These are phyloP conservation scores for Tylochromis polylepis DNA, from an alignment of 2,113 vertebrate genomes.

Conservation along the genomic window DNA sequence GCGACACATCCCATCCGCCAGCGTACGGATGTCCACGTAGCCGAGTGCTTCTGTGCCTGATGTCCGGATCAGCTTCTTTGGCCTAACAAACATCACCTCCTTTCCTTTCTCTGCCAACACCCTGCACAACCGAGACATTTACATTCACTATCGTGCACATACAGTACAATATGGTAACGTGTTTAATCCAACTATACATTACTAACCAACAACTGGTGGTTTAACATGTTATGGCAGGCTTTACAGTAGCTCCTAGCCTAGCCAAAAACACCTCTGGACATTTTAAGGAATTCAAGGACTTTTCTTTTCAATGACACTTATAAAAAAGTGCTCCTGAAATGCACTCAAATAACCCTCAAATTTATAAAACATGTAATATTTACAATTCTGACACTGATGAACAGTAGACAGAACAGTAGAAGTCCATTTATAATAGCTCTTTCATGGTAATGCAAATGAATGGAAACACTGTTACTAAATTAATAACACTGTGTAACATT, in stretches of 20 bases:
- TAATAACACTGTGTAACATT: background rate
- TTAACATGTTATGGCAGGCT: background rate
- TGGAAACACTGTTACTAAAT: background rate
- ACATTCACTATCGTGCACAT: background rate
- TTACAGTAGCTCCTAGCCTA: background rate
- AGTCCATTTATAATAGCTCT: background rate
- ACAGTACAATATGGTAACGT: background rate
- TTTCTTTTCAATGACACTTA: background rate
- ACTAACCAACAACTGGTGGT: background rate
- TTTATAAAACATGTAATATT: background rate
- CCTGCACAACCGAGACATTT: conserved; percentile 49
- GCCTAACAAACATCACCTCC: conserved; percentile 80
- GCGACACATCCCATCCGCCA: conserved; percentile 86
- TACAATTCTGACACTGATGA: background rate
- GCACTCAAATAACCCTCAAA: background rate
- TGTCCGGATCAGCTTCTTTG: conserved; percentile 87
- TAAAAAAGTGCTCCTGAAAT: background rate
- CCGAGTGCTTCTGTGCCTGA: conserved; percentile 83
- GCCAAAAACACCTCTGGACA: background rate
- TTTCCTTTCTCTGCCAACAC: conserved; percentile 77
- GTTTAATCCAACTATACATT: background rate
- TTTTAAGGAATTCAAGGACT: background rate
- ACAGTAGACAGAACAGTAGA: background rate
- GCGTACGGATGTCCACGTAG: conserved; percentile 84
- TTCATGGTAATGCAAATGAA: background rate